Evolutionary conservation across 1,140 invertebrate species (phyloP).

Genomic region (Prorops nasuta): DNA sequence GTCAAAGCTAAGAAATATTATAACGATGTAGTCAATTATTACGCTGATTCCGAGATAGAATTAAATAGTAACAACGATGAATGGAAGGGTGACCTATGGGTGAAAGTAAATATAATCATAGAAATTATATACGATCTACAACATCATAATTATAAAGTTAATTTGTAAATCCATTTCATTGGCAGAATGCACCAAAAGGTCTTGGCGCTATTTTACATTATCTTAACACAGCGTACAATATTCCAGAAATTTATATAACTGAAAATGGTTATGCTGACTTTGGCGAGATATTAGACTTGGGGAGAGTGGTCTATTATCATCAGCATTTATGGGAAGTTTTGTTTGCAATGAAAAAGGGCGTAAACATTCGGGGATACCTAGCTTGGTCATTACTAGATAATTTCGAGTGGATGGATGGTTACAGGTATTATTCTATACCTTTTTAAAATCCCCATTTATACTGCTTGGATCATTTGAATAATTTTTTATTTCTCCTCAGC

Average conservation of each 20-base stretch:
- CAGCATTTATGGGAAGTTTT: not conserved
- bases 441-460: too few species aligned
- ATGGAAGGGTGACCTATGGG: not conserved
- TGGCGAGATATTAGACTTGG: constrained; percentile 53
- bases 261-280: constrained; percentile 62
- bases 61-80: too few species aligned
- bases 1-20: not conserved
- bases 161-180: too few species aligned
- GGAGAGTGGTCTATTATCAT: not conserved
- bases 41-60: too few species aligned
- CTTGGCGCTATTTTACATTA: constrained; percentile 52
- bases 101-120: not conserved
- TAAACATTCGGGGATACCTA: not conserved
- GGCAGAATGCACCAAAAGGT: constrained; percentile 44
- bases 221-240: constrained; percentile 51
- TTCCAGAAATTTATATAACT: constrained; percentile 54
- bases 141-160: not conserved
- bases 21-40: not conserved
- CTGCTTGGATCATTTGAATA: too few species aligned
- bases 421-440: not conserved
- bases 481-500: not conserved
- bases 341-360: not conserved
- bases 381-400: not conserved
- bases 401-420: not conserved
- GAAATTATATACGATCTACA: not conserved